phyloP scores from a whole-genome alignment of 1,140 invertebrate genomes.

The Littorina saxatilis region DNA sequence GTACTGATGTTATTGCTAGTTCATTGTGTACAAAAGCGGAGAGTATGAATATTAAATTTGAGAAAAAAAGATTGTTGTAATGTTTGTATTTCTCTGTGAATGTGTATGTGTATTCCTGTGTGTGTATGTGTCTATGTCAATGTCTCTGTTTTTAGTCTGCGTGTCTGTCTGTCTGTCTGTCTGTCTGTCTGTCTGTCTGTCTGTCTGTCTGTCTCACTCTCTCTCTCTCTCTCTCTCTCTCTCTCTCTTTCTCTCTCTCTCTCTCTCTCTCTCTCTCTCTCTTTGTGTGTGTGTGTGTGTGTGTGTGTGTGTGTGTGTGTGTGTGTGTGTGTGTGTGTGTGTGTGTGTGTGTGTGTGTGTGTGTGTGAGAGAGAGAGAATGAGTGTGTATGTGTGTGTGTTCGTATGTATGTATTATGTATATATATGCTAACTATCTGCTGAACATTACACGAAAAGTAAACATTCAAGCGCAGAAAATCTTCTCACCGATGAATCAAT shows the following conservation, averaged over 20 bases:
- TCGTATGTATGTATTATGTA: too few relatives aligned
- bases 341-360: slow-evolving; percentile 15
- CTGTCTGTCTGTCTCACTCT: slow-evolving; percentile 7
- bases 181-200: slow-evolving; percentile 3
- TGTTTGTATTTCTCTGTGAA: not conserved
- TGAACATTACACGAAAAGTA: too few relatives aligned
- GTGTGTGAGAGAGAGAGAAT: too few relatives aligned
- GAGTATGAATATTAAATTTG: too few relatives aligned
- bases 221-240: slow-evolving; percentile 19
- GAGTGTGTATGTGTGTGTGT: too few relatives aligned
- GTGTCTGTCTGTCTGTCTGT: not conserved
- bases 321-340: not conserved
- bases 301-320: not conserved
- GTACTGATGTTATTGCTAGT: too few relatives aligned
- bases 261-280: slow-evolving; percentile 30
- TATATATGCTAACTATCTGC: not conserved
- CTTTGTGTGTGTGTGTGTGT: too few relatives aligned
- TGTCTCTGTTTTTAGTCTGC: not conserved
- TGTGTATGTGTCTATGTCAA: slow-evolving; percentile 10
- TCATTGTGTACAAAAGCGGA: too few relatives aligned
- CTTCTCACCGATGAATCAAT: too few relatives aligned
- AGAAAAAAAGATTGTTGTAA: too few relatives aligned
- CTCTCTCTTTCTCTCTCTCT: slow-evolving; percentile 31
- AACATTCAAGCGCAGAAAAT: too few relatives aligned
- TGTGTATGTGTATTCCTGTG: not conserved